Base-by-base conservation (phyloP, 2,113 vertebrate species). In the Cromileptes altivelis region DNA sequence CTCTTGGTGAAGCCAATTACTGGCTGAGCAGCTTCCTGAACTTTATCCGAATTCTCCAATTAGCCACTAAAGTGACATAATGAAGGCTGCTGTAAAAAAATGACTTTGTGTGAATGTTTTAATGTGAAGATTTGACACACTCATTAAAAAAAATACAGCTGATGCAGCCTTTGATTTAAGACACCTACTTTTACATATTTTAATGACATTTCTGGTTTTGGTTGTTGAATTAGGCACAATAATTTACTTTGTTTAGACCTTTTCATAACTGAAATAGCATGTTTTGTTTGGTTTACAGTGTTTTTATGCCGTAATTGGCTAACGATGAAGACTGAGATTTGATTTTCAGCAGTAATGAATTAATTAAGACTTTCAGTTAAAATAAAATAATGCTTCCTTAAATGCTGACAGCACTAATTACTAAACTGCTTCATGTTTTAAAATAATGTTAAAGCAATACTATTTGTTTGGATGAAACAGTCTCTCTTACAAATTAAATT, bases 1-100 rank as follows among this genome's bases (percentile, higher is more conserved):
- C 65, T 69, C 85, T 62, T 1, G 0, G 37, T 69, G 78, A 81
- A 74, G 30, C 63, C 81, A 82, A 84, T 84, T 75, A 79, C 45
- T 33, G 50, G 9, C 55, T 15, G 49, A 72, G 77, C 17, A 49
- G 45, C 69, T 55, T 63, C 78, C 75, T 47, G 61, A 84, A 82
- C 67, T 65, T 25, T 64, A 15, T 58, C 49, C 2, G 17, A 27
- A 74, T 45, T 71, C 52, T 56, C 70, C 71, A 90, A 82, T 85
- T 80, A 85, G 49, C 65, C 0, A 30, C 55, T 40, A 60, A 70
- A 67, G 52, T 18, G 73, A 75, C 53, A 53, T 3, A 27, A 77
- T n/a, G 61, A 82, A 45, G 7, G 23, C 27, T 3, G 58, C 68
- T 30, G 65, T 64, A 18, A 18, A 3, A 11, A 52, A 80, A n/a